Conservation (phyloP, 2,797 vertebrate genomes). For the Cuniculus paca region DNA sequence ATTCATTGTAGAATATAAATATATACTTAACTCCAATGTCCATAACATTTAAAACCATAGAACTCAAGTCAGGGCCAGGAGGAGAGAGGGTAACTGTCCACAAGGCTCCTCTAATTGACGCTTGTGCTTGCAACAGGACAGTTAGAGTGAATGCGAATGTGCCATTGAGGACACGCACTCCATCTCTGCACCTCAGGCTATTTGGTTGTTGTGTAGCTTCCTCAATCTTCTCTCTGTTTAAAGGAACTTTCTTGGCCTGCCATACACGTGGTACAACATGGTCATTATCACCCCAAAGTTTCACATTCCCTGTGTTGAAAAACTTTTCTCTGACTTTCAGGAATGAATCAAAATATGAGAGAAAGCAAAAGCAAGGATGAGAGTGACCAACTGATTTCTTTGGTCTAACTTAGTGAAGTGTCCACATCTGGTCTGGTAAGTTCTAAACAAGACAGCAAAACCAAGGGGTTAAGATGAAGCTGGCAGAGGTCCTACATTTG, state of each 20-base stretch:
- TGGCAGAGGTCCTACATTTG: background rate
- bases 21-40: slow-evolving; percentile 69
- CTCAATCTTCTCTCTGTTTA: background rate
- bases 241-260: background rate
- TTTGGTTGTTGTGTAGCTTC: background rate
- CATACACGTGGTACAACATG: background rate
- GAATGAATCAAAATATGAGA: background rate
- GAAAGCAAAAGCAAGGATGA: background rate
- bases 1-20: slow-evolving; percentile 72
- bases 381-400: background rate
- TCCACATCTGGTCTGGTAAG: background rate
- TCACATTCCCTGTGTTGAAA: background rate
- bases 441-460: background rate
- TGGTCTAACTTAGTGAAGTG: background rate
- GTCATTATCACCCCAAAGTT: background rate
- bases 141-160: background rate
- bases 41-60: slow-evolving; percentile 38
- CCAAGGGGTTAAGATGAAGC: background rate
- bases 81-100: background rate
- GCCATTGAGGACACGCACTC: background rate
- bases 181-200: background rate
- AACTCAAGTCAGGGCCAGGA: background rate
- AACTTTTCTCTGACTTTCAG: background rate
- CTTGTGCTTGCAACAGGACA: background rate
- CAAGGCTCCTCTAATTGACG: background rate